Evolutionary conservation across 23 tunicate species (phyloP).

Genomic region (Pegea sp.): DNA sequence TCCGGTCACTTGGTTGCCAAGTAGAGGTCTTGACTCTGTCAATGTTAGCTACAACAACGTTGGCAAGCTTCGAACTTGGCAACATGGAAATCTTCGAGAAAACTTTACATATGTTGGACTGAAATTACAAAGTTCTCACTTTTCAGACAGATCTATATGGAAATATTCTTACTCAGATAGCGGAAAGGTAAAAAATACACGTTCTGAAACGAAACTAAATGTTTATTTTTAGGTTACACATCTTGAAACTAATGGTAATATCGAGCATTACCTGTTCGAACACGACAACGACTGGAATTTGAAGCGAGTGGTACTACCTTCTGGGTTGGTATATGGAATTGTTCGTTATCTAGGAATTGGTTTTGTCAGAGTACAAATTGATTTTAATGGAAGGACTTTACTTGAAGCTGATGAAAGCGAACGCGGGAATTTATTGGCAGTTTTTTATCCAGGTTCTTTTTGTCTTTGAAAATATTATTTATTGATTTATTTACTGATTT

Average conservation of each 20-base stretch:
- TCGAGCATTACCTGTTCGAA: constrained; percentile 8
- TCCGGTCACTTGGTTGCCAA: constrained; percentile 81
- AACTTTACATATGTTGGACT: constrained; percentile 31
- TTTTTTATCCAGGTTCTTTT: constrained; percentile 22
- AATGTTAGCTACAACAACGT: constrained; percentile 59
- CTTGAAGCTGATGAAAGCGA: constrained; percentile 16
- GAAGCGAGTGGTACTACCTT: constrained; percentile 33
- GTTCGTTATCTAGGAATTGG: constrained; percentile 38
- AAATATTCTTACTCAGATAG: constrained; percentile 17
- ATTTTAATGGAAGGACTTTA: constrained; percentile 10
- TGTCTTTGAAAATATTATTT: not conserved
- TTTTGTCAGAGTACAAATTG: constrained; percentile 25
- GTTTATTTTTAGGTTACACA: not conserved
- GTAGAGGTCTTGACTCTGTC: constrained; percentile 41
- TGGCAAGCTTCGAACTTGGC: constrained; percentile 79
- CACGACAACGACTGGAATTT: constrained; percentile 22
- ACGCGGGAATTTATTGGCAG: constrained; percentile 10
- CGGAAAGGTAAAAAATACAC: too few species aligned
- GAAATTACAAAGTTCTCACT: constrained; percentile 11
- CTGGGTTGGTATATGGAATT: constrained; percentile 21
- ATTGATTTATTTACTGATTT: not conserved
- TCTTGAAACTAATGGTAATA: too few species aligned
- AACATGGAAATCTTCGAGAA: constrained; percentile 42
- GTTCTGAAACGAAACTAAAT: not conserved
- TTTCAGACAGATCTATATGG: constrained; percentile 38